Evolutionary conservation across 2,797 vertebrate genomes (phyloP).

Genomic region (Acipenser transmontanus): DNA sequence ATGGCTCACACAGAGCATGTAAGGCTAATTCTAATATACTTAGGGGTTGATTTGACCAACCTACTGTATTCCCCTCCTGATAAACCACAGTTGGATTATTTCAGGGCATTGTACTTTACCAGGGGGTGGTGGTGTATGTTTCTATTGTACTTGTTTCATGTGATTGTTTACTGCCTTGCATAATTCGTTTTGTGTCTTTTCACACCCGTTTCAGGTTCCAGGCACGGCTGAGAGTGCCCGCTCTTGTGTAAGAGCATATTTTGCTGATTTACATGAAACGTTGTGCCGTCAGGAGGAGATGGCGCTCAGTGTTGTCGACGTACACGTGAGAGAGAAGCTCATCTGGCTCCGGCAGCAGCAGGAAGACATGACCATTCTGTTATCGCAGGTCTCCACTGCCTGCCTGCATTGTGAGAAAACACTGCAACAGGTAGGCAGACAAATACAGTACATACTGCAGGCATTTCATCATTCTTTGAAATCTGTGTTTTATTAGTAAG

Average conservation of each 20-base stretch:
- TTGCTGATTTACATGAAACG: conserved; percentile 93
- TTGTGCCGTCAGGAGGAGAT: conserved; percentile 97
- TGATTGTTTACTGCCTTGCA: not conserved
- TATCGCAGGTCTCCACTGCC: conserved; percentile 94
- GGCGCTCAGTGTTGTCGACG: conserved; percentile 95
- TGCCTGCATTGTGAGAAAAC: conserved; percentile 98
- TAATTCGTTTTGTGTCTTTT: not conserved
- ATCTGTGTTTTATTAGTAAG: not conserved
- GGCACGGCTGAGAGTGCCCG: conserved; percentile 93
- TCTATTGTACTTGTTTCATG: not conserved
- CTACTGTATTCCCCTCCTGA: not conserved
- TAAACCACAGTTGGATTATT: not conserved
- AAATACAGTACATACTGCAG: too few relatives aligned
- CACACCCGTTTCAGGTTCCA: conserved; percentile 63
- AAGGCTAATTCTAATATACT: conserved; percentile 24
- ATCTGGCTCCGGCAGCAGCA: conserved; percentile 97
- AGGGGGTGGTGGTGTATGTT: not conserved
- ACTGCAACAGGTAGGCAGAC: conserved; percentile 77
- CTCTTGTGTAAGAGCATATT: conserved; percentile 92
- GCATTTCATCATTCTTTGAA: not conserved
- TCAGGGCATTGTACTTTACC: not conserved
- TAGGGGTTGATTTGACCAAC: not conserved
- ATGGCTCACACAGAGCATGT: conserved; percentile 96
- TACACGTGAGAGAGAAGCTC: conserved; percentile 88
- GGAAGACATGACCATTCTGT: conserved; percentile 96